Evolutionary conservation across 2,888 invertebrate species (phyloP), one percentile per base, ranked within the genome.

Genomic region (Apamea anceps): DNA sequence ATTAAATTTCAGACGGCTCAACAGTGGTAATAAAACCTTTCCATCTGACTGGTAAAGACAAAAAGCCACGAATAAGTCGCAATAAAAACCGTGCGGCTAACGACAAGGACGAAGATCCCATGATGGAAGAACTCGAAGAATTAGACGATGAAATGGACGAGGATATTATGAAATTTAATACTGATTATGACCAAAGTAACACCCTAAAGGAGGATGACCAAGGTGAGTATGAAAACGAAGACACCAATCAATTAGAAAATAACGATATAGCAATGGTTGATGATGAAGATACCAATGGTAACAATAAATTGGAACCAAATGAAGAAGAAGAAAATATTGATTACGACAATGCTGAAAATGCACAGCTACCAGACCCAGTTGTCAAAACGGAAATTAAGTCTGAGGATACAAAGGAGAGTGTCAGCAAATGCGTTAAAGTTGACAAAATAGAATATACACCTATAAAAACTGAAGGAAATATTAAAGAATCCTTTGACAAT

Each of bases 1-100:
- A 21, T 54, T 48, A 0, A 42, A 70, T 87, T 88, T 65, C 82
- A 88, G 88, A 67, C 0, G 72, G 60, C 0, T 72, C 72, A 15
- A 28, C 42, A 1, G 75, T 89, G 5, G 0, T 0, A 8, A 74
- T 89, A 25, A 89, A 86, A 66, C 87, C 89, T 5, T 85, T 89
- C 68, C 87, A 89, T 0, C 45, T 89, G 32, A 68, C 75, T 51
- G 89, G 87, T 3, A 67, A 75, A 12, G 54, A 79, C 0, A 84
- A 70, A 74, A 54, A 60, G 5, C 28, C n/a, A 7, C 18, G 4
- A 12, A 32, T 37, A 42, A 74, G 72, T 13, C 25, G 54, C 28
- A 13, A 48, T 62, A 60, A 8, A 15, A n/a, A 62, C 45, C 1
- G 0, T 1, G 48, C 3, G 10, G 15, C n/a, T 60, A n/a, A 12